Conservation (phyloP, 2,888 invertebrate species). For the Crioceris asparagi region DNA sequence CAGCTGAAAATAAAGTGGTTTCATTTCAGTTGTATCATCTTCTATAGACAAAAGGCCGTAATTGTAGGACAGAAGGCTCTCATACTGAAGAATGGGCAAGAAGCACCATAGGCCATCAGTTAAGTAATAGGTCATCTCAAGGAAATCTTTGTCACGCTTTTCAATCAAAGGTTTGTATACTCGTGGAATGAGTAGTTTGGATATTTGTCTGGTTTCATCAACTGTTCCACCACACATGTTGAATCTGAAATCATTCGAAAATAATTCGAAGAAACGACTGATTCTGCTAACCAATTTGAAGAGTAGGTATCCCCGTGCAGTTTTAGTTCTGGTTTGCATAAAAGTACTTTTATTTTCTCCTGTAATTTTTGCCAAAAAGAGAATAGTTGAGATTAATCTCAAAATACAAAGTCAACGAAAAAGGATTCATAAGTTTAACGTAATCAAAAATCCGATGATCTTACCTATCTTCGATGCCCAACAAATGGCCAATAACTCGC, state of each 20-base stretch:
- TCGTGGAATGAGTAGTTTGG: conserved; percentile 46
- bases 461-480: conserved; percentile 74
- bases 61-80: conserved; percentile 43
- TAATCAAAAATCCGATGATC: not conserved
- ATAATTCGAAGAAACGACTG: not conserved
- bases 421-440: too few relatives aligned
- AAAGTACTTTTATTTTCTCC: too few relatives aligned
- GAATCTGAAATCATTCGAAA: conserved; percentile 41
- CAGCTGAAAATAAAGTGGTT: not conserved
- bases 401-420: too few relatives aligned
- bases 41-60: conserved; percentile 17
- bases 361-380: too few relatives aligned
- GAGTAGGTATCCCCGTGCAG: too few relatives aligned
- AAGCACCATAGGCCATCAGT: conserved; percentile 59
- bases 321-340: too few relatives aligned
- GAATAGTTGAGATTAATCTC: too few relatives aligned
- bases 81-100: conserved; percentile 49
- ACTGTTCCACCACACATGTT: conserved; percentile 57
- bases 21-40: not conserved
- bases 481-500: conserved; percentile 68
- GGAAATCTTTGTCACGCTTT: conserved; percentile 50
- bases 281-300: too few relatives aligned
- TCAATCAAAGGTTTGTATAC: conserved; percentile 52
- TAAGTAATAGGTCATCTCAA: conserved; percentile 52
- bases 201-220: conserved; percentile 52